Conservation (phyloP, 1,140 invertebrate species). For the Drosophila murphyi region DNA sequence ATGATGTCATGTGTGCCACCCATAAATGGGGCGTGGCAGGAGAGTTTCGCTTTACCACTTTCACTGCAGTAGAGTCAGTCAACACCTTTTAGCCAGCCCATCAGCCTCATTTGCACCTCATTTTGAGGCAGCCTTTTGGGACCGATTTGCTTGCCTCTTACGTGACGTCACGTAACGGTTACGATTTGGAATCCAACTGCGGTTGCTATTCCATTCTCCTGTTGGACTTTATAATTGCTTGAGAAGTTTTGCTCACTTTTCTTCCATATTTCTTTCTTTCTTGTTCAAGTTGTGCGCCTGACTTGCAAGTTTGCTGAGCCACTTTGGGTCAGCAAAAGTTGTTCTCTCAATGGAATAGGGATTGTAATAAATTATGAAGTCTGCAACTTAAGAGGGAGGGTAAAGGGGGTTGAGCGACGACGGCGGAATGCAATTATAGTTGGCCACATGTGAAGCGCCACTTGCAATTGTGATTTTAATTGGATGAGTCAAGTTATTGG, state of each 20-base stretch:
- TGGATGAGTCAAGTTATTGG: constrained; percentile 37
- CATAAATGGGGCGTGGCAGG: constrained; percentile 36
- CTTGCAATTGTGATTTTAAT: constrained; percentile 42
- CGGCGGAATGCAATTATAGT: constrained; percentile 76
- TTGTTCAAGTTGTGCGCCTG: constrained; percentile 15
- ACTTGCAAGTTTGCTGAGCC: constrained; percentile 53
- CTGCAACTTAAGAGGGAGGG: constrained; percentile 51
- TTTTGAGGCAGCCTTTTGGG: constrained; percentile 42
- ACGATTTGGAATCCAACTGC: constrained; percentile 26
- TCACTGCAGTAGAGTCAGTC: constrained; percentile 63
- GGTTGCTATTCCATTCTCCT: constrained; percentile 32
- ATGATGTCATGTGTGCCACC: constrained; percentile 68
- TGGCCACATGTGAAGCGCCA: constrained; percentile 70
- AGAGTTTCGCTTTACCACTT: constrained; percentile 46
- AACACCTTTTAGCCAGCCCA: constrained; percentile 17
- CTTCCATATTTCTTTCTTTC: constrained; percentile 1
- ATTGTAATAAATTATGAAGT: constrained; percentile 78
- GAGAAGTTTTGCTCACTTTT: constrained; percentile 57
- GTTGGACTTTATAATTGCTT: constrained; percentile 75
- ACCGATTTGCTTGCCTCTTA: constrained; percentile 21
- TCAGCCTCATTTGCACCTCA: constrained; percentile 36
- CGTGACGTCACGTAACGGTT: constrained; percentile 57
- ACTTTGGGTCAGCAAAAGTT: constrained; percentile 66
- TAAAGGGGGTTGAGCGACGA: neutral
- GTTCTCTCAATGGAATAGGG: constrained; percentile 53